A percentile compares a stretch with the other conserved stretches of the same genome.
Evolutionary conservation across 2,113 vertebrate genomes (phyloP).

Genomic region (Centropristis striata): DNA sequence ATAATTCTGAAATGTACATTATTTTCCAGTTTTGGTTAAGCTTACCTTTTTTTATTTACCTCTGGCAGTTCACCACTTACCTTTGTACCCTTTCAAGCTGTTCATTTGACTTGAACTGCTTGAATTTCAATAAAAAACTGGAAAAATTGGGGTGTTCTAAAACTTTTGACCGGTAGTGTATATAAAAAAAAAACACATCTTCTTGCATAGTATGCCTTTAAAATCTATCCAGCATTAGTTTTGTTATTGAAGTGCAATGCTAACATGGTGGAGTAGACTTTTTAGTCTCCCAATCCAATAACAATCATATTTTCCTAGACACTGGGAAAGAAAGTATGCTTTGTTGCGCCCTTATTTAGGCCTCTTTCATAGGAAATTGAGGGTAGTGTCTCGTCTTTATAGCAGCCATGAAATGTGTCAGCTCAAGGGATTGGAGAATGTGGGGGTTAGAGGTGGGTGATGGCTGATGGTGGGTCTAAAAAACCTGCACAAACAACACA

Average conservation of each 20-base stretch:
- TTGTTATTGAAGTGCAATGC: not conserved
- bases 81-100: too few species aligned
- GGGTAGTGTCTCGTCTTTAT: constrained; percentile 65
- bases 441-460: not conserved
- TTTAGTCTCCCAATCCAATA: constrained; percentile 31
- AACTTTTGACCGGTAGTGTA: too few species aligned
- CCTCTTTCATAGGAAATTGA: constrained; percentile 63
- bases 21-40: too few species aligned
- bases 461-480: not conserved
- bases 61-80: too few species aligned
- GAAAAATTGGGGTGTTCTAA: too few species aligned
- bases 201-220: too few species aligned
- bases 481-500: constrained; percentile 30
- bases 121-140: too few species aligned
- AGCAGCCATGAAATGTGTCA: constrained; percentile 60
- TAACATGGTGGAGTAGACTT: not conserved
- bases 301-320: constrained; percentile 53
- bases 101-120: too few species aligned
- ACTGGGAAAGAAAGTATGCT: constrained; percentile 37
- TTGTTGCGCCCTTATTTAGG: constrained; percentile 39
- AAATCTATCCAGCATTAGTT: not conserved
- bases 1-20: too few species aligned
- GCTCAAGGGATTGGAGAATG: constrained; percentile 34
- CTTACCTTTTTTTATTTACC: too few species aligned
- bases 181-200: too few species aligned